Conservation (phyloP, 2,888 invertebrate genomes). For the Pegoplata infirma region DNA sequence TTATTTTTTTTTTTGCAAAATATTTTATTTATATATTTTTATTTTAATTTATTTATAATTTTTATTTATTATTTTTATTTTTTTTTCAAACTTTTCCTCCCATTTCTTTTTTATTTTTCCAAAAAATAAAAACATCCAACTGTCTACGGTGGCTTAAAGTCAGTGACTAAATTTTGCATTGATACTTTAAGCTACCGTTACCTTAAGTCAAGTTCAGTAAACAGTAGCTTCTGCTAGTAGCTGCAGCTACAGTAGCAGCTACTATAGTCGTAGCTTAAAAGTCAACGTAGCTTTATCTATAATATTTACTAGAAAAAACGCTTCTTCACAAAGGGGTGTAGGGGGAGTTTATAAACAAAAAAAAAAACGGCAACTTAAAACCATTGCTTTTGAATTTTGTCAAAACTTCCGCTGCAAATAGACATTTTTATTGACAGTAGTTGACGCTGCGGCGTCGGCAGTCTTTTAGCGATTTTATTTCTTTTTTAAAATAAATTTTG, state of each 20-base stretch:
- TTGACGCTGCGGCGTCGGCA: not conserved
- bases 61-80: not conserved
- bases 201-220: conserved; percentile 56
- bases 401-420: conserved; percentile 24
- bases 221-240: conserved; percentile 34
- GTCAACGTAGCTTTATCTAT: not conserved
- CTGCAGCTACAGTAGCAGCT: too few species aligned
- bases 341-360: too few species aligned
- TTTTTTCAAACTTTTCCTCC: not conserved
- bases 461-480: not conserved
- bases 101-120: too few species aligned
- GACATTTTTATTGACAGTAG: not conserved
- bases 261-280: too few species aligned
- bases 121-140: conserved; percentile 50
- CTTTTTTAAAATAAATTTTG: too few species aligned
- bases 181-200: conserved; percentile 57
- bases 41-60: not conserved
- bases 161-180: conserved; percentile 74
- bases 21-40: not conserved
- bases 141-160: conserved; percentile 73
- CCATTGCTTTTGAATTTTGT: conserved; percentile 3
- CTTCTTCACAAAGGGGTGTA: not conserved
- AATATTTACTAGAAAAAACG: not conserved
- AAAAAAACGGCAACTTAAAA: not conserved
- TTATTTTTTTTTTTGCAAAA: not conserved